Evolutionary conservation across 1,140 invertebrate species (phyloP).

Genomic region (Calycopis cecrops): DNA sequence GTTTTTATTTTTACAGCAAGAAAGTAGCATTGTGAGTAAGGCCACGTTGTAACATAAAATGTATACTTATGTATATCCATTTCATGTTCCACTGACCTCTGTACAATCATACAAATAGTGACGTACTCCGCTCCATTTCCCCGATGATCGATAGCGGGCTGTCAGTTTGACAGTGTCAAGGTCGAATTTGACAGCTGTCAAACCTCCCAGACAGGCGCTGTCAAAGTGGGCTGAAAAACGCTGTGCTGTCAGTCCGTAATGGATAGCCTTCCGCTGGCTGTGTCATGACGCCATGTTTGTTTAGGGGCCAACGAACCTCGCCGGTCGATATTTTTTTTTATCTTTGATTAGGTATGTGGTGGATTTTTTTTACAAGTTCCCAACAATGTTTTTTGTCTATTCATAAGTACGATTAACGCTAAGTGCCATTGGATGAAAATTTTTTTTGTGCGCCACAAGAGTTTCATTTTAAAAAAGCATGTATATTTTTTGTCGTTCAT

Average conservation of each 20-base stretch:
- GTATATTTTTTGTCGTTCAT: conserved; percentile 5
- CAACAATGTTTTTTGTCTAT: conserved; percentile 24
- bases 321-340: conserved; percentile 37
- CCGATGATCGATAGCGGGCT: conserved; percentile 54
- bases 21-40: too few species aligned
- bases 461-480: not conserved
- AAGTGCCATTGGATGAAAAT: conserved; percentile 26
- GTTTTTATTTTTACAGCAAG: too few species aligned
- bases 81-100: conserved; percentile 27
- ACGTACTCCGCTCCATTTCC: conserved; percentile 29
- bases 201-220: conserved; percentile 45
- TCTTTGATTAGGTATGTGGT: conserved; percentile 32
- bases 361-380: conserved; percentile 25
- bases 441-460: conserved; percentile 17
- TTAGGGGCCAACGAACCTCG: conserved; percentile 45
- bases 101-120: conserved; percentile 29
- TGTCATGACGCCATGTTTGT: conserved; percentile 41
- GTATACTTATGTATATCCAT: not conserved
- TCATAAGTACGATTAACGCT: conserved; percentile 21
- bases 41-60: too few species aligned
- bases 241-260: conserved; percentile 57
- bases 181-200: conserved; percentile 65
- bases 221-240: conserved; percentile 56
- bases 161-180: conserved; percentile 57
- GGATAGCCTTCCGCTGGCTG: conserved; percentile 52